Percentiles rank a stretch among this genome's conserved stretches.
Conservation (phyloP, 1,140 invertebrate species). For the Nasonia longicornis region DNA sequence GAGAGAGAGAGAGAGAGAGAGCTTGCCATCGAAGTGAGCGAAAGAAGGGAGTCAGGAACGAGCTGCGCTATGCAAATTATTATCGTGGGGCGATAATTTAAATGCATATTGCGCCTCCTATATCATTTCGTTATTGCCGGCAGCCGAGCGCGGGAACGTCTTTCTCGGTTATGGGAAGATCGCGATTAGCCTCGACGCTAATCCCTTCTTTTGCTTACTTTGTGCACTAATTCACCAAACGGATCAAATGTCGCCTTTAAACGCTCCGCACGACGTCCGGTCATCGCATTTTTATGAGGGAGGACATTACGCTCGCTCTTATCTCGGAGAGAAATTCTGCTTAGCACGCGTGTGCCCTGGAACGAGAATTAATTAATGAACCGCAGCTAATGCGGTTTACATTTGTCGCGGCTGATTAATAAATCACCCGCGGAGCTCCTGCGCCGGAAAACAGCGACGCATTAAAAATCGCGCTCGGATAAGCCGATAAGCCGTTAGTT, state of each 20-base stretch:
- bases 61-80: slow-evolving; percentile 68
- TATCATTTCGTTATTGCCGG: slow-evolving; percentile 71
- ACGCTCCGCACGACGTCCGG: too few relatives aligned
- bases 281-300: too few relatives aligned
- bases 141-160: slow-evolving; percentile 59
- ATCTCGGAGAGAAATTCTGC: slow-evolving; percentile 42
- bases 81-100: slow-evolving; percentile 71
- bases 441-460: not conserved
- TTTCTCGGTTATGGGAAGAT: not conserved
- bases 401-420: slow-evolving; percentile 15
- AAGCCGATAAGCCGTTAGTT: slow-evolving; percentile 31
- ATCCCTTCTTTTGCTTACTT: too few relatives aligned
- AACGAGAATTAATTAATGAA: not conserved
- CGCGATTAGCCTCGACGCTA: too few relatives aligned
- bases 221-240: too few relatives aligned
- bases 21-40: slow-evolving; percentile 54
- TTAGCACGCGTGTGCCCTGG: slow-evolving; percentile 35
- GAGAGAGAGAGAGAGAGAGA: slow-evolving; percentile 13
- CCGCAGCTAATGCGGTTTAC: not conserved
- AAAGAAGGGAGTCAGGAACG: slow-evolving; percentile 58
- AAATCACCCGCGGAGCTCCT: not conserved
- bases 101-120: slow-evolving; percentile 71
- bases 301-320: not conserved
- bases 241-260: too few relatives aligned
- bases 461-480: slow-evolving; percentile 33